Base-by-base conservation (phyloP, 2,888 invertebrate species). In the Polyommatus iphigenia region DNA sequence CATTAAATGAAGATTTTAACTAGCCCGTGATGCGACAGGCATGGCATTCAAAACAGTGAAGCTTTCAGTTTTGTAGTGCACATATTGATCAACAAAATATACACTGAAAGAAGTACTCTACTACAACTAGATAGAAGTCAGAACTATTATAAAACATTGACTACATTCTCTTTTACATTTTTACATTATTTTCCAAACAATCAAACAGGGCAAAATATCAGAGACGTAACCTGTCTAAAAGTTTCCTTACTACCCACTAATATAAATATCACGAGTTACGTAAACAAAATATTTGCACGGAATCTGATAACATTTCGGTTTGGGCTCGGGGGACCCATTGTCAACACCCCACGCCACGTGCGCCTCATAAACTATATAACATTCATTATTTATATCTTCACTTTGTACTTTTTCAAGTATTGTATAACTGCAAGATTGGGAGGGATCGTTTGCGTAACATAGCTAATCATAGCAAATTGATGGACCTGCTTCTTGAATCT, bases 311-410 rank as follows among this genome's bases (percentile, higher is more conserved):
- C 29, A 50, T 50, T 50, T 50, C 29, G 7, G 50, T 29, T 24
- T 15, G 3, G 50, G 50, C 75, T 81, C 82, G 76, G 78, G 82
- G 83, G 83, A 80, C 81, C 83, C 82, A 82, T 84, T 81, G 62
- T 77, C 78, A 76, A 77, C 81, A 82, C 82, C 80, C 82, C 81
- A 84, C 86, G 85, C 54, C 72, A 72, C 67, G 29, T 67, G 67
- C 29, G 29, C 29, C 29, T 29, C 67, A 46, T 87, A 85, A 83
- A 83, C 83, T 83, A 83, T 85, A 86, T 88, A 87, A 87, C 82
- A 87, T 20, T 5, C 4, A 75, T 73, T 50, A 50, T 71, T 71
- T 71, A 71, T 71, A 36, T 32, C 36, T 32, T 7, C 71, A 8
- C 18, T 62, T 8, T 24, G 62, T 62, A 10, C 62, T 24, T 24